Evolutionary conservation across 2,888 invertebrate genomes (phyloP), one percentile per base, ranked within the genome.

Genomic region (Euplagia quadripunctaria): DNA sequence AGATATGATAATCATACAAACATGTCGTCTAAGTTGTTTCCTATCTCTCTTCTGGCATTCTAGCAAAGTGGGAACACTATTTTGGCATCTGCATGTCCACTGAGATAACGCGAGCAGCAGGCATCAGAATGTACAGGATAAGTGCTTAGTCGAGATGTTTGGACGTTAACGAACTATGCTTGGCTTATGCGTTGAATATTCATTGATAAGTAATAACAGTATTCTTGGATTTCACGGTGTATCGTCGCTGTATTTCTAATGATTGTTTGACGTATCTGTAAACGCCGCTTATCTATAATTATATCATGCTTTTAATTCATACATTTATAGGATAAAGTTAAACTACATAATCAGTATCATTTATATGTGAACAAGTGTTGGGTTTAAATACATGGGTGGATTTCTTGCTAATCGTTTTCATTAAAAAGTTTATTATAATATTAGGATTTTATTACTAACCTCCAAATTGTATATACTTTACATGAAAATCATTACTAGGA

Each of bases 91-190:
- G 87, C 83, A 87, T 85, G 88, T 83, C 77, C 76, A 67, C 68
- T 71, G 76, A 86, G 89, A 89, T 90, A 89, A 88, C 82, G 79
- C 76, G 73, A 72, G 67, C 51, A 78, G 79, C 82, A 85, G 84
- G 81, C 82, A 81, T 79, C 82, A 79, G 82, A 86, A 86, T 86
- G 80, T 82, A 75, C 82, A 76, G 82, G 84, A 84, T 86, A 86
- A 86, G 85, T 82, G 85, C 85, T 82, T 74, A 61, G 75, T 79
- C 68, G 85, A 83, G 80, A 83, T 83, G 82, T 79, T 84, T 76
- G 77, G 75, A 78, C 82, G 82, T 82, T 79, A 80, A 84, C 82
- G 74, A 80, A 83, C 82, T 84, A 82, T 82, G 74, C 68, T 78
- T 58, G 55, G 83, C 78, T 82, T 79, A 79, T 69, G 75, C 79